phyloP scores from a whole-genome alignment of 2,797 vertebrate genomes.

The Oreonectes daqikongensis region DNA sequence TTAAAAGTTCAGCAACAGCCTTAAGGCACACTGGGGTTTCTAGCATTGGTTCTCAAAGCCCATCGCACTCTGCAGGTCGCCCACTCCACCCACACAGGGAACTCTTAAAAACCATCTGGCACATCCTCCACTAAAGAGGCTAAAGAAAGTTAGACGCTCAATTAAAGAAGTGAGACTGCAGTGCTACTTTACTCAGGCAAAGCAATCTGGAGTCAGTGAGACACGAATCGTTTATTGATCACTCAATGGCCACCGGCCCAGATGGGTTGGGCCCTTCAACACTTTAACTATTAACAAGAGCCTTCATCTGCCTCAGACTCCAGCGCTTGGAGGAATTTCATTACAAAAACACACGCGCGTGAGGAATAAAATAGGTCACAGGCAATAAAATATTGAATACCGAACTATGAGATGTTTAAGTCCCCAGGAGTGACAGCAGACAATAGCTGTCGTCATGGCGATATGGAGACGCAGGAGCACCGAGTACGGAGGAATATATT shows the following conservation, averaged over 20 bases:
- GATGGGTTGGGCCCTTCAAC: not conserved
- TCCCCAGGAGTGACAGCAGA: constrained; percentile 4
- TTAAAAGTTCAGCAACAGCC: not conserved
- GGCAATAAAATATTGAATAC: constrained; percentile 38
- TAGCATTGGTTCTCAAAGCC: not conserved
- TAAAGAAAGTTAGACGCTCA: constrained; percentile 35
- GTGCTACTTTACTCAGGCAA: not conserved
- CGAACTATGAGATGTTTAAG: constrained; percentile 1
- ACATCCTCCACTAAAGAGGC: constrained; percentile 43
- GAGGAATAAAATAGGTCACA: constrained; percentile 29
- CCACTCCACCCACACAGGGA: constrained; percentile 17
- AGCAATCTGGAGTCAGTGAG: constrained; percentile 44
- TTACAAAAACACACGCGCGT: not conserved
- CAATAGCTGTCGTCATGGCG: constrained; percentile 37
- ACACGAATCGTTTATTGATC: constrained; percentile 53
- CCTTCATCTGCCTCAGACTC: constrained; percentile 6
- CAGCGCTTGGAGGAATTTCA: not conserved
- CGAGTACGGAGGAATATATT: constrained; percentile 6
- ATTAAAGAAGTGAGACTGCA: not conserved
- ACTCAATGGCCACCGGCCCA: not conserved
- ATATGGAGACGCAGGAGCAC: constrained; percentile 7
- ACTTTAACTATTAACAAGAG: constrained; percentile 34
- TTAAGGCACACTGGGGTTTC: not conserved
- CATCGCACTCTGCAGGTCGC: constrained; percentile 8
- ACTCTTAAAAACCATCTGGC: constrained; percentile 52